These are phyloP conservation scores for Saccostrea glomerata DNA, from an alignment of 1,140 invertebrate species.

Conservation along the genomic window DNA sequence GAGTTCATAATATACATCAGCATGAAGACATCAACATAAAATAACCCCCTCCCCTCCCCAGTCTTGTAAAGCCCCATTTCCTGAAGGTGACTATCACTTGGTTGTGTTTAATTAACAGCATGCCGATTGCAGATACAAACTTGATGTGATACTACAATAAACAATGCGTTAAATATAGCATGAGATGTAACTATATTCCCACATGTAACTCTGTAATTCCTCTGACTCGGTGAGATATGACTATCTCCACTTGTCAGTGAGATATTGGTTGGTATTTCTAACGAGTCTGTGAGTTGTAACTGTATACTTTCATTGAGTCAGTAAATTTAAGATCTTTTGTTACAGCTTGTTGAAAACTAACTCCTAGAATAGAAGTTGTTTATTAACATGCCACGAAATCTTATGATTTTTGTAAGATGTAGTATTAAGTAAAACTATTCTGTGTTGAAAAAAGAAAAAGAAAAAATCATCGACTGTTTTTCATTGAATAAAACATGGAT, in stretches of 20 bases:
- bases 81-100: conserved; percentile 13
- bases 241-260: no score
- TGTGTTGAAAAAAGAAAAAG: no score
- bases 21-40: background rate
- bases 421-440: no score
- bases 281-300: no score
- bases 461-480: no score
- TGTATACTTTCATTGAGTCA: no score
- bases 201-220: no score
- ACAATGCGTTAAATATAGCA: background rate
- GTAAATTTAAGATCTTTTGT: background rate
- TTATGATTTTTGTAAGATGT: background rate
- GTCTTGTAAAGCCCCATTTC: background rate
- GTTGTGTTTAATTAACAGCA: conserved; percentile 23
- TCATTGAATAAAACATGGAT: no score
- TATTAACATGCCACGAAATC: background rate
- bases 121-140: background rate
- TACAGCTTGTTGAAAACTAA: conserved; percentile 9
- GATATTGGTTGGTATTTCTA: no score
- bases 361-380: background rate
- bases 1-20: background rate
- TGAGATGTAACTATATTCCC: background rate
- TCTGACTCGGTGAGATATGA: no score
- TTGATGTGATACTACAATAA: background rate
- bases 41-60: background rate